These are phyloP conservation scores for Gymnocephalus cernua DNA, from an alignment of 2,113 vertebrate species.

Conservation along the genomic window DNA sequence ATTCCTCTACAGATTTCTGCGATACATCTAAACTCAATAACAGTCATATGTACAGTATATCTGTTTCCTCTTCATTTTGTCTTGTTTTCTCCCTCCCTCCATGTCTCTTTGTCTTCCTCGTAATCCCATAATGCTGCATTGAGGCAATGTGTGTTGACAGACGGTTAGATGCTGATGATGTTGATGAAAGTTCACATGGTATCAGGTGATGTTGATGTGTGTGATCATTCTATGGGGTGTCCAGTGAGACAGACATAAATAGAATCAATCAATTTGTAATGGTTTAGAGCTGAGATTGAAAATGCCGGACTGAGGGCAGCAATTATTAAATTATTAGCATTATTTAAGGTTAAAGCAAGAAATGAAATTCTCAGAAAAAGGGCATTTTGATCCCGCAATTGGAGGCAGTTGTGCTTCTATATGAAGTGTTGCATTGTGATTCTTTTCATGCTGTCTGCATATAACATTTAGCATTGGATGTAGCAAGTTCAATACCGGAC, in stretches of 20 bases:
- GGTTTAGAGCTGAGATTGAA: constrained; percentile 41
- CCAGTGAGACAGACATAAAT: constrained; percentile 1
- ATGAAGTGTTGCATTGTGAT: background rate
- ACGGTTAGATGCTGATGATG: constrained; percentile 25
- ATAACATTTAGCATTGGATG: background rate
- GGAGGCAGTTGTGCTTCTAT: background rate
- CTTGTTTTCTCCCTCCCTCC: background rate
- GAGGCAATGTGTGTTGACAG: constrained; percentile 41
- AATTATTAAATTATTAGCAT: too few relatives aligned
- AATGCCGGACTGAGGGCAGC: constrained; percentile 3
- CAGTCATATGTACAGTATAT: background rate
- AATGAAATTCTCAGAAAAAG: constrained; percentile 6
- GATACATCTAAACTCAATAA: background rate
- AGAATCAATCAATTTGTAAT: constrained; percentile 24
- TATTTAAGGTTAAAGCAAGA: constrained; percentile 7
- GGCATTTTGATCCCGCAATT: background rate
- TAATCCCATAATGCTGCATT: constrained; percentile 29
- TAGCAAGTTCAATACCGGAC: background rate
- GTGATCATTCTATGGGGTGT: background rate
- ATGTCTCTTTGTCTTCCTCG: constrained; percentile 7
- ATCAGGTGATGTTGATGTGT: constrained; percentile 11
- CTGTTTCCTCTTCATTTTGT: constrained; percentile 5
- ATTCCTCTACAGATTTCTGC: constrained; percentile 11
- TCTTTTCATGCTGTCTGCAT: background rate
- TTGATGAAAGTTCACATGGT: background rate